Percentiles rank a stretch among this genome's conserved stretches.
phyloP scores from a whole-genome alignment of 2,113 vertebrate genomes.

The Platanista minor region DNA sequence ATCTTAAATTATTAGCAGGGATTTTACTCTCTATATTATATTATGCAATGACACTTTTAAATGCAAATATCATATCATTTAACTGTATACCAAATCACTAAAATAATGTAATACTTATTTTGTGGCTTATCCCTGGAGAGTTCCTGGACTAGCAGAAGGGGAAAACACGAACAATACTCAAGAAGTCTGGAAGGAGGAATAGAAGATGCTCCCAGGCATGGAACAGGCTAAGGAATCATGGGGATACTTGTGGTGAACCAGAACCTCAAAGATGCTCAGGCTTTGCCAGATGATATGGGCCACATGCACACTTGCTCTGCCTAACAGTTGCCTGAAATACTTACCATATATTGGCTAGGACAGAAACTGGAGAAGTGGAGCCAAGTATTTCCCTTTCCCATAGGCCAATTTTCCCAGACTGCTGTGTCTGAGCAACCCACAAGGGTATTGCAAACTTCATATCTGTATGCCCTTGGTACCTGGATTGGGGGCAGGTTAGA shows the following conservation, averaged over 20 bases:
- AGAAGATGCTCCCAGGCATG: accelerated
- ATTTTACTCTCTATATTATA: background rate
- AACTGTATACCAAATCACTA: background rate
- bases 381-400: background rate
- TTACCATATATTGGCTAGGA: background rate
- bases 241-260: background rate
- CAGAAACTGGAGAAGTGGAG: background rate
- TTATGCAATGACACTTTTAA: background rate
- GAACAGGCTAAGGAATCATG: background rate
- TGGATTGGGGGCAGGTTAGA: background rate
- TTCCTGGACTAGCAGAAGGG: background rate
- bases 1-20: background rate
- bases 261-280: background rate
- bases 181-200: background rate
- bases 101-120: background rate
- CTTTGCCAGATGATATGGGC: background rate
- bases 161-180: background rate
- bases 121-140: background rate
- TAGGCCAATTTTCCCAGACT: background rate
- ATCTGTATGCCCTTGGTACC: background rate
- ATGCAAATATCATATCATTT: background rate
- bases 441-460: background rate
- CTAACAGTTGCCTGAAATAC: background rate
- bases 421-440: background rate
- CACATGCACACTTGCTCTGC: background rate